These are phyloP conservation scores for Gastrophysa polygoni DNA, from an alignment of 2,888 invertebrate species.

Conservation along the genomic window DNA sequence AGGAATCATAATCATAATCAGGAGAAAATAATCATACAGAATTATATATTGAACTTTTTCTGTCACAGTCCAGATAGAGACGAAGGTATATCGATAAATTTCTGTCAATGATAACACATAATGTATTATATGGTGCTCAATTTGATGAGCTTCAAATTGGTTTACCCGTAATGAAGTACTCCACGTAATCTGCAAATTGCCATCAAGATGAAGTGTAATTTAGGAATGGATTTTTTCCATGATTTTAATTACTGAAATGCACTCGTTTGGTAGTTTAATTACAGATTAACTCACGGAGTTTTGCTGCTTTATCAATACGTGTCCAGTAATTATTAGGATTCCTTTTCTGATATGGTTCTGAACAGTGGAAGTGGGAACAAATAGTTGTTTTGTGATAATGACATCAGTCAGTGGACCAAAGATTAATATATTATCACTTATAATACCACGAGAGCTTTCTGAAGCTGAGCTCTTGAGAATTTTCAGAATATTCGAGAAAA, in stretches of 20 bases:
- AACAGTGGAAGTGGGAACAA: too few species aligned
- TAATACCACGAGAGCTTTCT: too few species aligned
- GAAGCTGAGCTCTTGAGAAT: too few species aligned
- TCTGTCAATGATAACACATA: slow-evolving; percentile 15
- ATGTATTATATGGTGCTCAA: slow-evolving; percentile 34
- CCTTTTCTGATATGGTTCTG: background rate
- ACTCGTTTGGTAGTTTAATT: slow-evolving; percentile 29
- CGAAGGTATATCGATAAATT: too few species aligned
- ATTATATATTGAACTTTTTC: too few species aligned
- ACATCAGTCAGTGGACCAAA: too few species aligned
- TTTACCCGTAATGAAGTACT: slow-evolving; percentile 47
- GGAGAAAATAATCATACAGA: too few species aligned
- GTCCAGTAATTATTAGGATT: background rate
- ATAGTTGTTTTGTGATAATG: too few species aligned
- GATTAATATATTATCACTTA: too few species aligned
- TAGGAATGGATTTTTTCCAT: slow-evolving; percentile 50
- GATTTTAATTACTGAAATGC: slow-evolving; percentile 49
- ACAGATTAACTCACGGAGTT: slow-evolving; percentile 26
- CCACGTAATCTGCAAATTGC: slow-evolving; percentile 51
- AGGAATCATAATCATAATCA: too few species aligned
- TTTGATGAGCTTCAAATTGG: slow-evolving; percentile 51
- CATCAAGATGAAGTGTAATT: slow-evolving; percentile 47
- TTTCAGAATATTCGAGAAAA: too few species aligned
- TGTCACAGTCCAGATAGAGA: too few species aligned
- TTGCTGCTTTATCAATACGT: slow-evolving; percentile 23